These are phyloP conservation scores for Leiothrix lutea DNA, from an alignment of 2,113 vertebrate species.

Conservation along the genomic window DNA sequence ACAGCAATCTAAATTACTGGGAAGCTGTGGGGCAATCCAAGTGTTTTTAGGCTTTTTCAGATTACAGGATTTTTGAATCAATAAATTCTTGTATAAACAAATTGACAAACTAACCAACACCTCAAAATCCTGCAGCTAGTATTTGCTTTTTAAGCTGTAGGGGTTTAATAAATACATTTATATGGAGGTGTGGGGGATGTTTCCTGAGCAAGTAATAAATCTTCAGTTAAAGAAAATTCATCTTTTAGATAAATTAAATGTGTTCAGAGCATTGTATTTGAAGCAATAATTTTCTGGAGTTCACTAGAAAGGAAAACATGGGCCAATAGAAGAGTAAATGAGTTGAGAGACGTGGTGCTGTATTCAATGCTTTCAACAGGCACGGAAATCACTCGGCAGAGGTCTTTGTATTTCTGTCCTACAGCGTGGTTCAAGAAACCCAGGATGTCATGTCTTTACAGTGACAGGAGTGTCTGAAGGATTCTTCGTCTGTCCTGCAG, in stretches of 20 bases:
- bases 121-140: neutral
- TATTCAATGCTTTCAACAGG: neutral
- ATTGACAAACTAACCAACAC: neutral
- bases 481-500: neutral
- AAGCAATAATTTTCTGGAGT: neutral
- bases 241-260: neutral
- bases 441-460: neutral
- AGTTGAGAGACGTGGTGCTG: rapidly evolving
- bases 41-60: neutral
- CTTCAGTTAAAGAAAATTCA: neutral
- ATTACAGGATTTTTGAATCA: neutral
- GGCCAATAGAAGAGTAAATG: neutral
- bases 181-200: neutral
- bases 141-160: neutral
- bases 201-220: neutral
- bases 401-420: neutral
- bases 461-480: neutral
- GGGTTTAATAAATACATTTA: neutral
- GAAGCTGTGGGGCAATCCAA: neutral
- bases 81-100: neutral
- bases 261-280: neutral
- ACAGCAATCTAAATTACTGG: neutral
- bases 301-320: neutral
- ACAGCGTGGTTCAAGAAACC: neutral
- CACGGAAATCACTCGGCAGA: neutral